Percentiles rank a stretch among this genome's conserved stretches.
These are phyloP conservation scores for Calliscelio sp. DNA, from an alignment of 2,888 invertebrate species.

Conservation along the genomic window DNA sequence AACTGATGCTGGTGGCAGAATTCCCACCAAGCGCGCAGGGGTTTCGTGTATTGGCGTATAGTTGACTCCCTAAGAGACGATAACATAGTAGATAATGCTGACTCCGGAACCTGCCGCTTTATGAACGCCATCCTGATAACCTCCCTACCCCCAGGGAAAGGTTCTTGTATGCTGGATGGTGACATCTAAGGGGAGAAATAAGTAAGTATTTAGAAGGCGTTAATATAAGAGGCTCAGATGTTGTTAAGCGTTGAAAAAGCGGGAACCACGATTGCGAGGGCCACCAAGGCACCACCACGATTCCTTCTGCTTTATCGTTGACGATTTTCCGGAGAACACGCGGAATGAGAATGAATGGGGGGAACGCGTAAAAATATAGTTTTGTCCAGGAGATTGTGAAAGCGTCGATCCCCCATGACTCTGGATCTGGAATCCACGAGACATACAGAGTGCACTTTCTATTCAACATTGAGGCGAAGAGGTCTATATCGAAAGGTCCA, in stretches of 20 bases:
- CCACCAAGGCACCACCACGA: slow-evolving; percentile 69
- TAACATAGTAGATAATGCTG: slow-evolving; percentile 1
- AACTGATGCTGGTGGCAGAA: too few relatives aligned
- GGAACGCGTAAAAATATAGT: slow-evolving; percentile 70
- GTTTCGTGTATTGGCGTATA: too few relatives aligned
- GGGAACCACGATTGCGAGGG: slow-evolving; percentile 1
- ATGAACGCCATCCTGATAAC: slow-evolving; percentile 75
- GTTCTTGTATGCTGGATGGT: slow-evolving; percentile 72
- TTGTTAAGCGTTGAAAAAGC: not conserved
- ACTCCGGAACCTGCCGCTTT: slow-evolving; percentile 60
- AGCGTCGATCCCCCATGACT: slow-evolving; percentile 60
- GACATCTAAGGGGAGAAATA: slow-evolving; percentile 71
- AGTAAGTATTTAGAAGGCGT: slow-evolving; percentile 70
- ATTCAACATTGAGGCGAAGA: slow-evolving; percentile 44
- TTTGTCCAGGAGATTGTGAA: slow-evolving; percentile 66
- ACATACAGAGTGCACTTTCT: slow-evolving; percentile 66
- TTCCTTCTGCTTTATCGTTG: slow-evolving; percentile 42
- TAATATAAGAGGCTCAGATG: slow-evolving; percentile 66
- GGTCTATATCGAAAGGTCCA: slow-evolving; percentile 32
- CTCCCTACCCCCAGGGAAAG: slow-evolving; percentile 79
- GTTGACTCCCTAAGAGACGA: not conserved
- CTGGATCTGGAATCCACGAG: slow-evolving; percentile 68
- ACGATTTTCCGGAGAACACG: slow-evolving; percentile 64
- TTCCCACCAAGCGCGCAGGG: too few relatives aligned
- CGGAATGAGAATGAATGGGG: slow-evolving; percentile 72